These are phyloP conservation scores for Metacarcinus magister DNA, from an alignment of 2,888 invertebrate genomes.

Conservation along the genomic window DNA sequence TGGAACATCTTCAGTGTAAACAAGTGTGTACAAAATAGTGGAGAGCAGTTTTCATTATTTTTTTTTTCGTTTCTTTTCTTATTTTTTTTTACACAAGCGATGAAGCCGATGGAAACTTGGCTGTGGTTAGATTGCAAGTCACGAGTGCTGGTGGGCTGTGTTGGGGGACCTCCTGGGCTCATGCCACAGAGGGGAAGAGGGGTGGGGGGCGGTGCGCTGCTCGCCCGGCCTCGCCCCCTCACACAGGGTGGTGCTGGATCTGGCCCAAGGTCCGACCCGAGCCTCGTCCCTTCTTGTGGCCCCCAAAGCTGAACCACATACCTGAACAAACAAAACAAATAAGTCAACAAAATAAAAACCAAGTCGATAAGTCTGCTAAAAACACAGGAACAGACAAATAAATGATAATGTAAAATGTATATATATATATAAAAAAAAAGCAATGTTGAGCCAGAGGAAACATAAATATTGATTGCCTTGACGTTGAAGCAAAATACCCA, in stretches of 20 bases:
- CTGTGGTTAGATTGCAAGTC: not conserved
- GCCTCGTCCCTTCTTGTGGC: constrained; percentile 82
- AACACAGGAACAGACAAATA: too few relatives aligned
- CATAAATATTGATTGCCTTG: not conserved
- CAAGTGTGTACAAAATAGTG: not conserved
- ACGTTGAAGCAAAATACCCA: constrained; percentile 15
- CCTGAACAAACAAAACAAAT: constrained; percentile 64
- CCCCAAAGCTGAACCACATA: constrained; percentile 82
- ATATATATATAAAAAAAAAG: too few relatives aligned
- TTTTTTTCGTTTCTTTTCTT: not conserved
- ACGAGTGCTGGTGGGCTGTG: not conserved
- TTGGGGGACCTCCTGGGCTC: not conserved
- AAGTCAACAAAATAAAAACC: not conserved
- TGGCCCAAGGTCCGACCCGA: constrained; percentile 72
- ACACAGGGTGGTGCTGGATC: constrained; percentile 76
- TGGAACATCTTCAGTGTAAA: not conserved
- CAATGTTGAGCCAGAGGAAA: too few relatives aligned
- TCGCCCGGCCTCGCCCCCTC: constrained; percentile 41
- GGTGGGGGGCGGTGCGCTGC: not conserved
- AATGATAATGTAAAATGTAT: too few relatives aligned
- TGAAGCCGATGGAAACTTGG: not conserved
- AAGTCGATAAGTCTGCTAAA: too few relatives aligned
- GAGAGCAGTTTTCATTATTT: not conserved
- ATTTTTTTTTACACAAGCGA: not conserved
- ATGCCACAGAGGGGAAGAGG: constrained; percentile 29